phyloP scores from a whole-genome alignment of 2,888 invertebrate species.

The Spicauda simplicius region DNA sequence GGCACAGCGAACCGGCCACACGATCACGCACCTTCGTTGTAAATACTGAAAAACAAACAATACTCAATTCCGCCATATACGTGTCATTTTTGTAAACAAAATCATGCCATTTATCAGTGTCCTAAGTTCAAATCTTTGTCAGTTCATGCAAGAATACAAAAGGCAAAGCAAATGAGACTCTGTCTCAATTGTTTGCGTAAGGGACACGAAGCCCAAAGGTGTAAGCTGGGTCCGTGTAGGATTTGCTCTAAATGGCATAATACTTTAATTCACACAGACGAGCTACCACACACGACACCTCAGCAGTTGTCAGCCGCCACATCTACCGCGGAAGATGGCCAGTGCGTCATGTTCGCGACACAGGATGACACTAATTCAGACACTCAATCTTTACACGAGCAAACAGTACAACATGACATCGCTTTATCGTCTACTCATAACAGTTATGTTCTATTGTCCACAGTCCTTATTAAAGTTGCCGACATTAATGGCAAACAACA shows the following conservation, averaged over 20 bases:
- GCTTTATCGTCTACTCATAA: constrained; percentile 7
- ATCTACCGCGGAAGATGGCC: too few species aligned
- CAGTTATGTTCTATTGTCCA: constrained; percentile 7
- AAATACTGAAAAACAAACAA: background rate
- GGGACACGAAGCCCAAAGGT: constrained; percentile 1
- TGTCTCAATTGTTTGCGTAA: constrained; percentile 13
- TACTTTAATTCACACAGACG: background rate
- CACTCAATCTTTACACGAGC: too few species aligned
- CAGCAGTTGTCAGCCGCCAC: too few species aligned
- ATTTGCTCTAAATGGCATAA: constrained; percentile 10
- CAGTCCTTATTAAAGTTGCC: constrained; percentile 1
- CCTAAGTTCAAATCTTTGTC: constrained; percentile 1
- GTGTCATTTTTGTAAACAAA: constrained; percentile 1
- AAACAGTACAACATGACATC: constrained; percentile 25
- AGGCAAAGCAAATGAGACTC: background rate
- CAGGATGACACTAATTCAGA: too few species aligned
- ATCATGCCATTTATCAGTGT: constrained; percentile 10
- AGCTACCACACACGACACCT: background rate
- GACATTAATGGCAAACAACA: background rate
- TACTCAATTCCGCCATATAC: background rate
- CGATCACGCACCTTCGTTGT: constrained; percentile 18
- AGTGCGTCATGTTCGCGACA: too few species aligned
- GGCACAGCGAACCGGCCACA: too few species aligned
- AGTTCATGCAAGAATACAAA: background rate
- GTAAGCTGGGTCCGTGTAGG: constrained; percentile 3